Conservation (phyloP, 2,797 vertebrate genomes). For the Leptodactylus fallax region DNA sequence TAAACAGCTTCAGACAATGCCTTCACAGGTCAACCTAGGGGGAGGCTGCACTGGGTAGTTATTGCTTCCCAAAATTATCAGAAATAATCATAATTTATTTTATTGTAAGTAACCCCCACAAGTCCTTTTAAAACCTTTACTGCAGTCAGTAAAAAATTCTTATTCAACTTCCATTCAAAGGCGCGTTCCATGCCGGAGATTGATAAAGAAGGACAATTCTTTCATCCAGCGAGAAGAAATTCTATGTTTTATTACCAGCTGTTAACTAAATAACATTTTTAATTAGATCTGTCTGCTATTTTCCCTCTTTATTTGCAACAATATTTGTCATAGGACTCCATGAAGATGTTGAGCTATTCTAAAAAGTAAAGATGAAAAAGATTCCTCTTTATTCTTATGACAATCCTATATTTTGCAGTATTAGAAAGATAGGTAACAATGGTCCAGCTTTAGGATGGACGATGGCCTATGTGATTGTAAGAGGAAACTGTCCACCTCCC, state of each 20-base stretch:
- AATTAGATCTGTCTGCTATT: conserved; percentile 7
- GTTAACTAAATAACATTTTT: conserved; percentile 25
- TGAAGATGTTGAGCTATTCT: not conserved
- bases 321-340: not conserved
- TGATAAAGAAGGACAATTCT: conserved; percentile 41
- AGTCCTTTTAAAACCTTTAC: conserved; percentile 27
- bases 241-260: conserved; percentile 30
- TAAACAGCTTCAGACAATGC: conserved; percentile 53
- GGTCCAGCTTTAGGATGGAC: no score
- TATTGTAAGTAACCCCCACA: conserved; percentile 44
- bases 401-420: not conserved
- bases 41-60: conserved; percentile 20
- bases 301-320: conserved; percentile 1
- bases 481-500: no score
- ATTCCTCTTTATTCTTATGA: not conserved
- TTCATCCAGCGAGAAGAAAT: conserved; percentile 9
- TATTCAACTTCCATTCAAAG: conserved; percentile 39
- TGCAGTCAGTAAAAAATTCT: not conserved
- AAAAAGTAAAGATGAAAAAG: not conserved
- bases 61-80: conserved; percentile 47
- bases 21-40: conserved; percentile 24
- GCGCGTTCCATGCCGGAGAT: conserved; percentile 27
- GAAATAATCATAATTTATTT: conserved; percentile 48
- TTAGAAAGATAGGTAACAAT: no score
- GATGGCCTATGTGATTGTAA: no score